Evolutionary conservation across 2,113 vertebrate genomes (phyloP).

Genomic region (Semnornis frantzii): DNA sequence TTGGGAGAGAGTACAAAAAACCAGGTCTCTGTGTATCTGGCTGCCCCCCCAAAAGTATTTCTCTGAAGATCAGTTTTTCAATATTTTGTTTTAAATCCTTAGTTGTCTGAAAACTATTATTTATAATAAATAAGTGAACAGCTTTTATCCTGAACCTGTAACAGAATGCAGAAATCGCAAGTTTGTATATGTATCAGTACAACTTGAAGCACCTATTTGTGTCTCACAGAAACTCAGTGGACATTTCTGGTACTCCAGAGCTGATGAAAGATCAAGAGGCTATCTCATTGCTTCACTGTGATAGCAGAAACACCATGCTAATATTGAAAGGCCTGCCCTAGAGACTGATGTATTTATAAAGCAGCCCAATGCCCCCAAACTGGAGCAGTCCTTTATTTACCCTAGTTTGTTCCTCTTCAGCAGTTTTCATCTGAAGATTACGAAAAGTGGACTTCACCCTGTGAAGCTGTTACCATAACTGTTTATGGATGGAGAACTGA

Average conservation of each 20-base stretch:
- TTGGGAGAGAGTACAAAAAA: neutral
- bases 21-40: neutral
- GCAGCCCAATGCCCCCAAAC: neutral
- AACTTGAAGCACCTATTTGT: neutral
- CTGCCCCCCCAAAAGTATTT: neutral
- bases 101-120: neutral
- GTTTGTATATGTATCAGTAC: neutral
- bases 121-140: neutral
- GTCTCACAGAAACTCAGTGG: neutral
- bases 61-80: neutral
- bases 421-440: neutral
- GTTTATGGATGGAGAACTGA: neutral
- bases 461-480: neutral
- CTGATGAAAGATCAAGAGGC: neutral
- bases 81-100: neutral
- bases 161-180: neutral
- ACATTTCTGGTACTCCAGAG: neutral
- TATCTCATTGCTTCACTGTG: neutral
- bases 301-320: neutral
- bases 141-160: neutral
- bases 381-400: neutral
- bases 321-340: neutral
- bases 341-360: neutral
- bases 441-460: slow-evolving; percentile 12
- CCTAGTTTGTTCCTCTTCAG: slow-evolving; percentile 20